Conservation (phyloP, 1,140 invertebrate species). For the Heliconius nattereri region DNA sequence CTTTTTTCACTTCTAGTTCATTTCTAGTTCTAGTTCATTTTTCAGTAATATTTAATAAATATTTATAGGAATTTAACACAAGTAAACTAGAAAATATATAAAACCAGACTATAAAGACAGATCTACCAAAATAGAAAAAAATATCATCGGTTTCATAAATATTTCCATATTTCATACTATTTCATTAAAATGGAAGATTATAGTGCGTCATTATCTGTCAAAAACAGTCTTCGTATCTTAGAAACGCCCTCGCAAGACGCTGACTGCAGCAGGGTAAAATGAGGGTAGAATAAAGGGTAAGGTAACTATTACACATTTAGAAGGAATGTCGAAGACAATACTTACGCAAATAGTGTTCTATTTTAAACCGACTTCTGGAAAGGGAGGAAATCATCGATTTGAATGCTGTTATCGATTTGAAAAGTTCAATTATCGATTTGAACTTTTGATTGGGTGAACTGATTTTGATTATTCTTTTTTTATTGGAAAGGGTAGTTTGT, state of each 20-base stretch:
- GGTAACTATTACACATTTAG: background rate
- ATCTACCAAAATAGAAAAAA: background rate
- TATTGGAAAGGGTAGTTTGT: no score
- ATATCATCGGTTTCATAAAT: background rate
- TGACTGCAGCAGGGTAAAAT: background rate
- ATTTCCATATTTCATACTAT: background rate
- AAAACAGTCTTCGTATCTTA: background rate
- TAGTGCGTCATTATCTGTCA: conserved; percentile 1
- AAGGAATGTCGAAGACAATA: background rate
- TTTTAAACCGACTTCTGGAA: background rate
- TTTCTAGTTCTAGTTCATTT: no score
- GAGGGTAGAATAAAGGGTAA: background rate
- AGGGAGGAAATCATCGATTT: no score
- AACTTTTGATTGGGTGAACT: no score
- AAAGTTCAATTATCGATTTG: no score
- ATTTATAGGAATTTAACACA: background rate
- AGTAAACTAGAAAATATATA: background rate
- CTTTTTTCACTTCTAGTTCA: no score
- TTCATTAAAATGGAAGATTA: background rate
- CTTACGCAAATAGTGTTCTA: background rate
- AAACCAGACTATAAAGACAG: no score
- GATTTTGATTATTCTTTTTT: no score
- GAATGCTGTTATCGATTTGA: no score
- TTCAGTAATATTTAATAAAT: background rate
- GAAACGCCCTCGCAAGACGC: background rate